Conservation (phyloP, 2,797 vertebrate genomes). For the Hirundo rustica region DNA sequence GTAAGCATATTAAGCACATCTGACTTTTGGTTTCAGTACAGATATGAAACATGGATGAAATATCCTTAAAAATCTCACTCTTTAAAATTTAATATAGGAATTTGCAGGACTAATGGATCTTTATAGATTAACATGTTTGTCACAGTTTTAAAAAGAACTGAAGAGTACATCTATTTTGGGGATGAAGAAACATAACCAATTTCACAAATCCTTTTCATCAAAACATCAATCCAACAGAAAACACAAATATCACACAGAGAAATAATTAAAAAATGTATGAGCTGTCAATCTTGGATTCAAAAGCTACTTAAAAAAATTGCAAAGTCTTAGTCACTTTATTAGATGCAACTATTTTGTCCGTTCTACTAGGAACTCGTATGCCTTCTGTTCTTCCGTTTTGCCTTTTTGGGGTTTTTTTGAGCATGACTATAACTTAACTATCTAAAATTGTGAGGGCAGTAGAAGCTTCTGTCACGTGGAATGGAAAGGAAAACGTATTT, state of each 20-base stretch:
- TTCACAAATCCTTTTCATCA: background rate
- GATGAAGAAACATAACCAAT: background rate
- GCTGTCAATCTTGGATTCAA: background rate
- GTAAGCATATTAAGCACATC: background rate
- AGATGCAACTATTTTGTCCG: background rate
- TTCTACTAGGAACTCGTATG: background rate
- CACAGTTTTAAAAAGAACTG: background rate
- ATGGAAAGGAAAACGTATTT: background rate
- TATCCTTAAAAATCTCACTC: background rate
- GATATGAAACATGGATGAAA: background rate
- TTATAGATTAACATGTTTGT: background rate
- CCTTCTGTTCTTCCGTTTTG: background rate
- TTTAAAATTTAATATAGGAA: background rate
- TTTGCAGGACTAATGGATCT: background rate
- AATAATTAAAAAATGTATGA: background rate
- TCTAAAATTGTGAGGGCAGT: background rate
- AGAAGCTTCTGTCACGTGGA: background rate
- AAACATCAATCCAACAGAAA: background rate
- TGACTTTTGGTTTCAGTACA: background rate
- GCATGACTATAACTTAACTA: background rate
- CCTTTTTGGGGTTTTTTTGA: background rate
- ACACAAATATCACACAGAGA: background rate
- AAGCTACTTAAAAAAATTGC: background rate
- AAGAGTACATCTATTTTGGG: rapidly evolving
- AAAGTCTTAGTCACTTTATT: background rate